A percentile compares a stretch with the other conserved stretches of the same genome.
Conservation (phyloP, 2,797 vertebrate species). For the Anguilla obscura region DNA sequence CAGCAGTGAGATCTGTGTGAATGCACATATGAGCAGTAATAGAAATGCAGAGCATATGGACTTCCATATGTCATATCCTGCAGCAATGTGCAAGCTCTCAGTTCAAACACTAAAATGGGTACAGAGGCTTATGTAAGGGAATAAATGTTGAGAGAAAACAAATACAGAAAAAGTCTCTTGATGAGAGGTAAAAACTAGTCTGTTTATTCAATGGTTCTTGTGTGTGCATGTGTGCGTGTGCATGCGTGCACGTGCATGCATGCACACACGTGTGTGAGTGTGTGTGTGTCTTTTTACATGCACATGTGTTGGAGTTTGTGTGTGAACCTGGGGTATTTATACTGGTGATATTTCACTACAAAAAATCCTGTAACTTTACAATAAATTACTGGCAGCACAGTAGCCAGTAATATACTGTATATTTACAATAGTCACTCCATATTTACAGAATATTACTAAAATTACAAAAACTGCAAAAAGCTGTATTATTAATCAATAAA, state of each 20-base stretch:
- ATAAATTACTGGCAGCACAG: not conserved
- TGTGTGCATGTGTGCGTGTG: not conserved
- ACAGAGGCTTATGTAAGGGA: slow-evolving; percentile 5
- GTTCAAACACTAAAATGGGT: slow-evolving; percentile 9
- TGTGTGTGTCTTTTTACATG: not conserved
- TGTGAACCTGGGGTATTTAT: not conserved
- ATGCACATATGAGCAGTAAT: not conserved
- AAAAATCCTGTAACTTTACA: not conserved
- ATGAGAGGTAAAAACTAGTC: not conserved
- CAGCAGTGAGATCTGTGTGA: slow-evolving; percentile 6
- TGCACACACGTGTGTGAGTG: not conserved
- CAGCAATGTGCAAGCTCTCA: not conserved
- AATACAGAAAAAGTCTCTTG: not conserved
- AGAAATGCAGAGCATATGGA: not conserved
- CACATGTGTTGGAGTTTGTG: not conserved
- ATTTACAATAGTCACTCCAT: too few relatives aligned
- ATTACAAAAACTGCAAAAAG: too few relatives aligned
- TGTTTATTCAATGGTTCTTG: not conserved
- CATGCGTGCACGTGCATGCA: too few relatives aligned
- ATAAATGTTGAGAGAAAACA: not conserved
- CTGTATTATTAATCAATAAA: too few relatives aligned
- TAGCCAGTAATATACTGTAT: not conserved
- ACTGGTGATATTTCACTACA: not conserved
- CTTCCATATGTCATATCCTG: slow-evolving; percentile 20
- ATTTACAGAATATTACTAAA: too few relatives aligned